Evolutionary conservation across 2,888 invertebrate species (phyloP), one percentile per base, ranked within the genome.

Genomic region (Cephus runcator): DNA sequence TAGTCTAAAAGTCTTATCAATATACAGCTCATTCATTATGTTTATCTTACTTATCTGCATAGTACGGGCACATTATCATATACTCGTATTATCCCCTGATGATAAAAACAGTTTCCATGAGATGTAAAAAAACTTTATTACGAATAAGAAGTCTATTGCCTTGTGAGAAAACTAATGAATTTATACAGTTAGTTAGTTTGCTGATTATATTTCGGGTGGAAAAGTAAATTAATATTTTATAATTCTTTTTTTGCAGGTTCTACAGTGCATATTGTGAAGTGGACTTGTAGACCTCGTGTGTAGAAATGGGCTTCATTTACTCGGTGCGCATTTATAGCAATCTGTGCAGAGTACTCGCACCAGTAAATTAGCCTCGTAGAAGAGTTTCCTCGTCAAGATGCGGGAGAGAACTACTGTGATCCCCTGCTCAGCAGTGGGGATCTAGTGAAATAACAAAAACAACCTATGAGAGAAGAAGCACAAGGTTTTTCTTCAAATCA

Each of bases 401-500:
- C 88, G 91, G 90, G 90, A 91, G 86, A 84, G 86, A 85, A 88
- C 83, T 75, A 83, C 79, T 80, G 83, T 80, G 85, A 87, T 89
- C 87, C 90, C 89, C 85, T 85, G 86, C 85, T 84, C 81, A 82
- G 79, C 84, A 82, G 83, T 81, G 86, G 87, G 90, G 89, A 90
- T 90, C 85, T 90, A 81, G 80, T 78, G 23, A 35, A 75, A 77
- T 69, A 40, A 30, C 12, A 33, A 73, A 34, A 73, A 36, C n/a
- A 71, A 56, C 23, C 56, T 56, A 56, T 56, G 56, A 56, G 23
- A 56, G 56, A 56, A 56, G 56, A 56, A 56, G 23, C 23, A 56
- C 23, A 56, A 56, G 23, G 56, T 56, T 56, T 56, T 56, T 56
- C 56, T 56, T 56, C 56, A 15, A 56, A 56, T 56, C 23, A 56